A percentile compares a stretch with the other conserved stretches of the same genome.
These are phyloP conservation scores for Leptocoma aspasia DNA, from an alignment of 2,113 vertebrate genomes.

Conservation along the genomic window DNA sequence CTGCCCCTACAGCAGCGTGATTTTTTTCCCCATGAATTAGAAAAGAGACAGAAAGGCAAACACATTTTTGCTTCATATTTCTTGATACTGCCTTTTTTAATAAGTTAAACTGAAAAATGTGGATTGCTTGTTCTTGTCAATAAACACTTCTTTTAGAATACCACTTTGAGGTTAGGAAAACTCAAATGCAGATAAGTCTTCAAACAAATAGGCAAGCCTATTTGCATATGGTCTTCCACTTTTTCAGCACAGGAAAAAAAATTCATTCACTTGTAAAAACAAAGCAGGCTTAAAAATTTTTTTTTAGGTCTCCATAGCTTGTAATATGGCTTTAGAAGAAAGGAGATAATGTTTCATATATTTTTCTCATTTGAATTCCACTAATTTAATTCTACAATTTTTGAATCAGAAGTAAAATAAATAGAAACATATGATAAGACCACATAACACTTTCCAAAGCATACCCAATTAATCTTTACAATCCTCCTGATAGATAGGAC, in stretches of 20 bases:
- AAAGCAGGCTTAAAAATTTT: background rate
- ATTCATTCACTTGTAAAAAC: background rate
- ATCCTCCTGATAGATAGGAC: background rate
- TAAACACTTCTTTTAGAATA: background rate
- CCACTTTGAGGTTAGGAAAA: background rate
- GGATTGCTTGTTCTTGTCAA: background rate
- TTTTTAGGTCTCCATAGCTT: background rate
- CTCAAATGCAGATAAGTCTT: slow-evolving; percentile 2
- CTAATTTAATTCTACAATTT: background rate
- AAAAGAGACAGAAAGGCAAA: background rate
- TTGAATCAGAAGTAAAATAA: slow-evolving; percentile 29
- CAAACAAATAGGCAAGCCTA: background rate
- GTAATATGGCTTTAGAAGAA: background rate
- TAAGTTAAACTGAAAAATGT: background rate
- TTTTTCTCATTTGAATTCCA: background rate
- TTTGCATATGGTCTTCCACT: background rate
- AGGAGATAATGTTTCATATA: background rate
- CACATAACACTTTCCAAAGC: background rate
- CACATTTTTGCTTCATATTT: background rate
- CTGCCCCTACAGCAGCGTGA: background rate
- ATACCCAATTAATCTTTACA: background rate
- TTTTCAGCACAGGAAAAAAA: background rate
- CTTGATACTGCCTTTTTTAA: background rate
- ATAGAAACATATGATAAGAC: slow-evolving; percentile 1
- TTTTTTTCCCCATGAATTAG: background rate